phyloP scores from a whole-genome alignment of 2,888 invertebrate genomes.

The Apamea crenata region DNA sequence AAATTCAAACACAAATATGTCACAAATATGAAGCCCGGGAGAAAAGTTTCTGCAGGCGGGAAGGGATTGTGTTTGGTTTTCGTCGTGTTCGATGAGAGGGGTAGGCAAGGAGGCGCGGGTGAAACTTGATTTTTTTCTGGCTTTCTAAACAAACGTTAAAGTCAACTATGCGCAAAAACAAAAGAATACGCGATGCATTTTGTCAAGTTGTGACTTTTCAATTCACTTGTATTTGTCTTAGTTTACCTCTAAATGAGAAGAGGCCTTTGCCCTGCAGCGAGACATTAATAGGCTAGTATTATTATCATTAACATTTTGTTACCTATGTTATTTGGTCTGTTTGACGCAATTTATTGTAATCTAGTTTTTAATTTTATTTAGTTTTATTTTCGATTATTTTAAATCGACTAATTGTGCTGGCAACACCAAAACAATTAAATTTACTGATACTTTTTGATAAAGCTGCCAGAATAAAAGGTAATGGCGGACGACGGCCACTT shows the following conservation, averaged over 20 bases:
- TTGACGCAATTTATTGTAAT: background rate
- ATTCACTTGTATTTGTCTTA: background rate
- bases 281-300: background rate
- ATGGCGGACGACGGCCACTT: background rate
- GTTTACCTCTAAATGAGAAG: background rate
- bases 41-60: too few relatives aligned
- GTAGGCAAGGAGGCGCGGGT: too few relatives aligned
- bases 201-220: background rate
- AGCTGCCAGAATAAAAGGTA: background rate
- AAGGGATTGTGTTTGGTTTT: too few relatives aligned
- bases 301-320: background rate
- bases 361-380: background rate
- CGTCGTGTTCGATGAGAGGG: too few relatives aligned
- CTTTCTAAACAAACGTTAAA: background rate
- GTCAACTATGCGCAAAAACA: background rate
- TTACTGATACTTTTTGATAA: background rate
- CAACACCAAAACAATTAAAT: background rate
- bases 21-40: too few relatives aligned
- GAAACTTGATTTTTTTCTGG: too few relatives aligned
- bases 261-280: background rate
- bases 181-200: background rate
- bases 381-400: background rate
- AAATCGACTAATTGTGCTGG: background rate
- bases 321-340: background rate
- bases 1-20: too few relatives aligned